phyloP scores from a whole-genome alignment of 2,113 vertebrate species.

The Carassius gibelio region DNA sequence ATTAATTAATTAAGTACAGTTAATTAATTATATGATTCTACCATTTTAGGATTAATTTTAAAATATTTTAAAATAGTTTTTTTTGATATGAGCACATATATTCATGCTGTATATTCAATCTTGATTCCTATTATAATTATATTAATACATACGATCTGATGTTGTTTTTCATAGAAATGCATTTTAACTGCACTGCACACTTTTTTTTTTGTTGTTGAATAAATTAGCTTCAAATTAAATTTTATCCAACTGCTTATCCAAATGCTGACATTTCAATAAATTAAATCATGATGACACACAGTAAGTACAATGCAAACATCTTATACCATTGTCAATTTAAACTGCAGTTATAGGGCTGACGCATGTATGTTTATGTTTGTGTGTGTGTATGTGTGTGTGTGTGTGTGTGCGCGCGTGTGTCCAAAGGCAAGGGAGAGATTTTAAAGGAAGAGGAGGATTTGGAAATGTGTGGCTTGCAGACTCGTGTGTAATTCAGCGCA shows the following conservation, averaged over 20 bases:
- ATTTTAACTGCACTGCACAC: not conserved
- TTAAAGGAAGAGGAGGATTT: constrained; percentile 7
- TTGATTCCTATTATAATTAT: too few species aligned
- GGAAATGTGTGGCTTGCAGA: constrained; percentile 62
- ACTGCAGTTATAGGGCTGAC: constrained; percentile 28
- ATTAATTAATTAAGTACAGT: too few species aligned
- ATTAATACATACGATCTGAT: too few species aligned
- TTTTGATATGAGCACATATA: too few species aligned
- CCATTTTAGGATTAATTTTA: too few species aligned
- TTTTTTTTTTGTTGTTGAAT: not conserved
- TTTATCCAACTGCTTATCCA: not conserved
- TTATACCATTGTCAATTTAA: not conserved
- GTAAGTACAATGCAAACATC: constrained; percentile 7
- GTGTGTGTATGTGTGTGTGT: not conserved
- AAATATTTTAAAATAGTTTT: too few species aligned
- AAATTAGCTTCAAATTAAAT: not conserved
- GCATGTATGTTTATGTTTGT: not conserved
- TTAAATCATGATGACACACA: not conserved
- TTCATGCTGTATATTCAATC: too few species aligned
- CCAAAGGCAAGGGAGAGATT: not conserved
- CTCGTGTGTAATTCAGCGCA: constrained; percentile 29
- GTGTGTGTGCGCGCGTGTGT: not conserved
- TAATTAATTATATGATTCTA: too few species aligned
- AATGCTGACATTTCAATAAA: constrained; percentile 29
- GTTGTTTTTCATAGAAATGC: not conserved